Percentiles rank a stretch among this genome's conserved stretches.
Evolutionary conservation across 2,113 vertebrate genomes (phyloP).

Genomic region (Scolopax mira): DNA sequence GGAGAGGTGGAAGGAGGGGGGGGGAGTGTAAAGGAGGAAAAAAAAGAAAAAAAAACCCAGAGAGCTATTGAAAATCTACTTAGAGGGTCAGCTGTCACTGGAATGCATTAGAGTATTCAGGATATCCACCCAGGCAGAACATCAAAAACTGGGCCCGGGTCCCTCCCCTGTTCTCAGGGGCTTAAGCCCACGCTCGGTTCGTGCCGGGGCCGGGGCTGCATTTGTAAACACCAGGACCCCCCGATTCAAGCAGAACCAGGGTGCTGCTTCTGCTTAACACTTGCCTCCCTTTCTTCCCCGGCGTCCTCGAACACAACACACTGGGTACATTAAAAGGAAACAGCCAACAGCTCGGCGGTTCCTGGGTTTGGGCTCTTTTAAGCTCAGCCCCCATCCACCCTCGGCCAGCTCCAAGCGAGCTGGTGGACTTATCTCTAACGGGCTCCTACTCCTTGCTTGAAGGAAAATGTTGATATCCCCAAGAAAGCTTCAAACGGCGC

Average conservation of each 20-base stretch:
- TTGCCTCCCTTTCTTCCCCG: background rate
- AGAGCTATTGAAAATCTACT: constrained; percentile 69
- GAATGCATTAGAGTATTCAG: constrained; percentile 77
- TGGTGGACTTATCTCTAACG: background rate
- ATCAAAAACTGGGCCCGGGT: constrained; percentile 76
- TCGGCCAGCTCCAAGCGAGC: background rate
- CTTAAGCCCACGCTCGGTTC: constrained; percentile 29
- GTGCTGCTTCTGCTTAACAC: background rate
- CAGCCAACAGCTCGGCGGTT: background rate
- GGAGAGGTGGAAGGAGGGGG: too few relatives aligned
- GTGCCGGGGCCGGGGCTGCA: background rate
- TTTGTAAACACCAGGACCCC: constrained; percentile 11
- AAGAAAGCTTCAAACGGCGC: background rate
- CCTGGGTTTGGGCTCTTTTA: background rate
- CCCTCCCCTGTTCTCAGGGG: constrained; percentile 62
- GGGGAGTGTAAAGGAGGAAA: background rate
- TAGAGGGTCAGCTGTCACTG: constrained; percentile 74
- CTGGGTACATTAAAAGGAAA: background rate
- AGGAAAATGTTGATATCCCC: background rate
- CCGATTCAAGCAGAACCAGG: background rate
- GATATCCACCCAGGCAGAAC: constrained; percentile 78
- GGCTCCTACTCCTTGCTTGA: background rate
- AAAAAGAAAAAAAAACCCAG: background rate
- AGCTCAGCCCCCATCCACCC: background rate
- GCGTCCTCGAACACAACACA: background rate